Conservation (phyloP, 2,113 vertebrate genomes). For the Passer montanus region DNA sequence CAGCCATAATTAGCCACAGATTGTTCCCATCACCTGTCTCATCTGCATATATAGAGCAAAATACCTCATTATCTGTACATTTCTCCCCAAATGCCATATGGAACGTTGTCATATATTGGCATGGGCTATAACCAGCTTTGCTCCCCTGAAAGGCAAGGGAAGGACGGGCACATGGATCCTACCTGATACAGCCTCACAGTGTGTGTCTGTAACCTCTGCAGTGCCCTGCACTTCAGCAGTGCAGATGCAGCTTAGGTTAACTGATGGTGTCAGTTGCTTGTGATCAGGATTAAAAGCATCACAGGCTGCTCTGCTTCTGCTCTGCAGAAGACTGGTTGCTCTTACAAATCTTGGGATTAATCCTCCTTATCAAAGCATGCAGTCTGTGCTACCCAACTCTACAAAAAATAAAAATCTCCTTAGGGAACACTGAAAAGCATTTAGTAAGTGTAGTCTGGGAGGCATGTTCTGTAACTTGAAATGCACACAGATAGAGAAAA, state of each 20-base stretch:
- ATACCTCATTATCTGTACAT: fast-evolving
- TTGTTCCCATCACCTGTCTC: background rate
- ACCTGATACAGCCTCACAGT: fast-evolving
- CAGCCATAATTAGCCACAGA: background rate
- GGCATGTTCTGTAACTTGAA: background rate
- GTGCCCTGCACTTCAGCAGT: background rate
- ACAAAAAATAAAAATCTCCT: background rate
- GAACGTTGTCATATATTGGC: fast-evolving
- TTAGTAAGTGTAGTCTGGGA: background rate
- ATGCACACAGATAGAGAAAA: background rate
- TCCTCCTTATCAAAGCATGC: background rate
- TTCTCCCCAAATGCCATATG: background rate
- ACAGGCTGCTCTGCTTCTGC: background rate
- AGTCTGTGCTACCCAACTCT: background rate
- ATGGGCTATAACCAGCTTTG: background rate
- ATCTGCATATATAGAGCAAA: background rate
- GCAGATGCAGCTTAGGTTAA: background rate
- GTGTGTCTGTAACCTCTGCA: background rate
- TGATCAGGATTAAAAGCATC: background rate
- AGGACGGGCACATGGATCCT: background rate
- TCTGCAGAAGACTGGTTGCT: background rate
- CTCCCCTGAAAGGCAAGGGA: background rate
- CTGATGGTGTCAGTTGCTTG: background rate
- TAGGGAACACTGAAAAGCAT: background rate
- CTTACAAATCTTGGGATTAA: background rate